Evolutionary conservation across 2,888 invertebrate species (phyloP), one percentile per base, ranked within the genome.

Genomic region (Oscheius sp.): DNA sequence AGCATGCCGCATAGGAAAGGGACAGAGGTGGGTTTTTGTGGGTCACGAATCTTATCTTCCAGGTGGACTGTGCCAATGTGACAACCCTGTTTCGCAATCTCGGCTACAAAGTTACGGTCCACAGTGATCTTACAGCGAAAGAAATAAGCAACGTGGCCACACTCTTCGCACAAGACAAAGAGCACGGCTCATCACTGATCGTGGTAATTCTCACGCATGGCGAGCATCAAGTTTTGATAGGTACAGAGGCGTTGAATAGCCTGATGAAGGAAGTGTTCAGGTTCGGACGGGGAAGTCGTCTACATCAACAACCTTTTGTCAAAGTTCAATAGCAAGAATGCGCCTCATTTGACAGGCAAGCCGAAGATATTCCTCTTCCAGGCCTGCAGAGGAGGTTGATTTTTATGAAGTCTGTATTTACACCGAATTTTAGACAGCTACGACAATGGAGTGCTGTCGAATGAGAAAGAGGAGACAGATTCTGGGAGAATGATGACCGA

Each of bases 281-380:
- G 87, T 33, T 78, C 77, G 1, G 87, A 87, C 70, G 84, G 83
- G 21, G 37, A 75, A 7, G 55, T 73, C 10, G 76, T 86, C 13
- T 76, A 73, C 60, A 63, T 76, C 37, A 78, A 81, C 21, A 70
- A 80, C 13, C 73, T 89, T 13, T 71, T 79, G 11, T 78, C 81
- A 3, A 73, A 63, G 32, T 75, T 89, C 71, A 86, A 82, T 70
- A 73, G 85, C 3, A 37, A 74, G 7, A 83, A 84, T 63, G 87
- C 89, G 21, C 88, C 86, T 2, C 70, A 76, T 62, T 75, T 89
- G 65, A 79, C 79, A 2, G 85, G 85, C 42, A 89, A 89, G 74
- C 89, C 89, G 5, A 89, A 89, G 70, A 70, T 89, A 29, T 80
- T 89, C 53, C 84, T 89, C 63, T 70, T 89, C 1, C 89, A 89